These are phyloP conservation scores for Kryptopterus vitreolus DNA, from an alignment of 2,797 vertebrate genomes.

Conservation along the genomic window DNA sequence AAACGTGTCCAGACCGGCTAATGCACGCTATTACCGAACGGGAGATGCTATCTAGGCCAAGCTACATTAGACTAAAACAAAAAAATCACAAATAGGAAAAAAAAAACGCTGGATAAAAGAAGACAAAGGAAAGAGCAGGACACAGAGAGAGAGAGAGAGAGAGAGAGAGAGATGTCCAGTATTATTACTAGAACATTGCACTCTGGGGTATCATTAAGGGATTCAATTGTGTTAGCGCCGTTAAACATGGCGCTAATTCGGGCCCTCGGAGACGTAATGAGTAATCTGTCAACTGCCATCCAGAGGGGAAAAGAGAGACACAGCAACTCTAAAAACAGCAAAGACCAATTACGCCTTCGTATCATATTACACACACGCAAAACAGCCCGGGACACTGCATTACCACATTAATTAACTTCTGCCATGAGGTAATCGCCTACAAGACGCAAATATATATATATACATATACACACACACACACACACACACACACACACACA, in stretches of 20 bases:
- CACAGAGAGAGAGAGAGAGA: not conserved
- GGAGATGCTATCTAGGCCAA: constrained; percentile 53
- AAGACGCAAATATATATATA: constrained; percentile 20
- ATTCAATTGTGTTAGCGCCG: constrained; percentile 63
- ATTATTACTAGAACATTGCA: constrained; percentile 60
- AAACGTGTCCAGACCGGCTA: constrained; percentile 39
- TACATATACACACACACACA: too few relatives aligned
- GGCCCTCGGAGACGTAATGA: constrained; percentile 60
- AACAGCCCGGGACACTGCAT: constrained; percentile 55
- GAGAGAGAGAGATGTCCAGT: constrained; percentile 57
- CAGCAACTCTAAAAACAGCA: constrained; percentile 56
- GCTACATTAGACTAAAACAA: constrained; percentile 47
- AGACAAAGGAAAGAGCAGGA: constrained; percentile 39
- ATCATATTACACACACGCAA: constrained; percentile 58
- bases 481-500: too few relatives aligned
- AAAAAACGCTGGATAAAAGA: constrained; percentile 39
- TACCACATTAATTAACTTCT: constrained; percentile 57
- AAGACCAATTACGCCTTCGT: constrained; percentile 61
- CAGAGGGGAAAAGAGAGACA: constrained; percentile 52
- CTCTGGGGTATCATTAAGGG: constrained; percentile 63
- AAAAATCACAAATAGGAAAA: constrained; percentile 8
- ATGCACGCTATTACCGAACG: constrained; percentile 44
- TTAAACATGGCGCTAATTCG: constrained; percentile 61
- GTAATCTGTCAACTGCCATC: constrained; percentile 59
- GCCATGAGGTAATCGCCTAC: constrained; percentile 57